phyloP scores from a whole-genome alignment of 2,888 invertebrate species.

The Tenthredo mesomela region DNA sequence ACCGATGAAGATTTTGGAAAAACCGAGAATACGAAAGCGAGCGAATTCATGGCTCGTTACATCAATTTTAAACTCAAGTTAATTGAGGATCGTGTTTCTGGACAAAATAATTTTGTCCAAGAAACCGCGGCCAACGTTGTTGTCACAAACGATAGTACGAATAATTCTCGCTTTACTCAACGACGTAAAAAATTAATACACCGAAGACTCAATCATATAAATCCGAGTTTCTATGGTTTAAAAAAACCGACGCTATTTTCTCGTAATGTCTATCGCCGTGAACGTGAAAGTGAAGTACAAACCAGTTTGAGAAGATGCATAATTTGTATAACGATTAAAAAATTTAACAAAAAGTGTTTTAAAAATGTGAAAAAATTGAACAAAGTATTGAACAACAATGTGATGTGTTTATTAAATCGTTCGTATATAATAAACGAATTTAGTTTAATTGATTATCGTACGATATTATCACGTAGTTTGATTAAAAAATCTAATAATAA shows the following conservation, averaged over 20 bases:
- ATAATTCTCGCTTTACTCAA: neutral
- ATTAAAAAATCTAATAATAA: neutral
- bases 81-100: neutral
- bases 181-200: neutral
- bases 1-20: slow-evolving; percentile 4
- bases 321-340: slow-evolving; percentile 41
- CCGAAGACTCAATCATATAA: neutral
- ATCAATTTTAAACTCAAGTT: slow-evolving; percentile 12
- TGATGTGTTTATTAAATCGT: slow-evolving; percentile 43
- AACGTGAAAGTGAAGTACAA: slow-evolving; percentile 1
- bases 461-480: neutral
- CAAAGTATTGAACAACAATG: slow-evolving; percentile 45
- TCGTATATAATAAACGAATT: slow-evolving; percentile 40
- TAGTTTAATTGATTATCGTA: slow-evolving; percentile 43
- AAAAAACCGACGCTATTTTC: slow-evolving; percentile 29
- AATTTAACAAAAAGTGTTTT: slow-evolving; percentile 8
- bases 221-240: neutral
- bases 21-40: neutral
- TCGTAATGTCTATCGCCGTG: slow-evolving; percentile 39
- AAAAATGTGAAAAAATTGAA: slow-evolving; percentile 16
- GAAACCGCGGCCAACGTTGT: neutral
- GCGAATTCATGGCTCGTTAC: slow-evolving; percentile 3
- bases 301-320: slow-evolving; percentile 24
- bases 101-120: slow-evolving; percentile 26
- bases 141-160: neutral